phyloP scores from a whole-genome alignment of 2,113 vertebrate species.

The Haliaeetus leucogaster region DNA sequence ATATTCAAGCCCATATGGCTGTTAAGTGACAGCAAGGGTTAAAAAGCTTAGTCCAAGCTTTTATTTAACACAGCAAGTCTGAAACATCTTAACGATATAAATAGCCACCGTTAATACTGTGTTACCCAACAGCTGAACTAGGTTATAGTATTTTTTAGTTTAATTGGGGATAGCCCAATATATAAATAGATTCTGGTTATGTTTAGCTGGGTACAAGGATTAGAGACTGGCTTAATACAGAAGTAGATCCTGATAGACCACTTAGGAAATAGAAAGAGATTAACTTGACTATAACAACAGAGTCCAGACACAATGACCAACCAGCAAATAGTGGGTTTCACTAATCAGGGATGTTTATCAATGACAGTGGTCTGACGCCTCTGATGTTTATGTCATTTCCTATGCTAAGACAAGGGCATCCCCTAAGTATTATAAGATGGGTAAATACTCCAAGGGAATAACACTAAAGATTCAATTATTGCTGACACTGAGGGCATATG shows the following conservation, averaged over 20 bases:
- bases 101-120: background rate
- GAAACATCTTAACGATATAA: background rate
- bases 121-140: slow-evolving; percentile 21
- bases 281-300: background rate
- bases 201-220: slow-evolving; percentile 38
- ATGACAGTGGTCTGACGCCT: background rate
- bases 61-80: background rate
- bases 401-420: background rate
- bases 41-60: background rate
- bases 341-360: background rate
- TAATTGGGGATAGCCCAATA: slow-evolving; percentile 41
- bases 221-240: background rate
- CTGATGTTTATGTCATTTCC: background rate
- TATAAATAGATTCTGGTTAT: slow-evolving; percentile 53
- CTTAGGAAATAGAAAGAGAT: slow-evolving; percentile 29
- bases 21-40: background rate
- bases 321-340: background rate
- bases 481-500: background rate
- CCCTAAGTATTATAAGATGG: background rate
- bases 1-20: background rate
- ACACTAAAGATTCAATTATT: background rate
- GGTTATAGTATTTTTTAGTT: slow-evolving; percentile 16
- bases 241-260: slow-evolving; percentile 7
- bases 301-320: background rate
- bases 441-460: background rate